Base-by-base conservation (phyloP, 2,113 vertebrate genomes). In the Ceratotherium simum region DNA sequence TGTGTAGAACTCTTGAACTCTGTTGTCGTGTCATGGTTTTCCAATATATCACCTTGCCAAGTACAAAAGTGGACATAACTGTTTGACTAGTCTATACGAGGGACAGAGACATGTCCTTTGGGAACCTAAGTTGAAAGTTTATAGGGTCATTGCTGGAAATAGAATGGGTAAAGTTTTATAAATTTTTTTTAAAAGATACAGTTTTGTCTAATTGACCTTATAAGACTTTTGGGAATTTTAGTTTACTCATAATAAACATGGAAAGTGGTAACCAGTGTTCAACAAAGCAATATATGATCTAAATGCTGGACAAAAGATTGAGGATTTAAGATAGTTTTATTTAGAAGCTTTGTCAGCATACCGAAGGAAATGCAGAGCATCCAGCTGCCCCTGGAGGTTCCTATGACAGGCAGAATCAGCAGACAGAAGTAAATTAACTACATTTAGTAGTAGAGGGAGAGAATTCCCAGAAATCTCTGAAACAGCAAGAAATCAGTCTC, bases 391-490 rank as follows among this genome's bases (percentile, higher is more conserved):
- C 69, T 58, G 23, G 54, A 86, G n/a, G n/a, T n/a, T 65, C 58
- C 82, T 33, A 0, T 70, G 80, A 79, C 25, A 90, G 42, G 17
- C 58, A 64, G 65, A 23, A n/a, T 90, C 73, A 87, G 27, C 46
- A 87, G 64, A 75, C n/a, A 85, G 58, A 94, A 90, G 94, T 84
- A 69, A 90, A 82, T 82, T 48, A 96, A 73, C n/a, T 17, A 8
- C 23, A 54, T 64, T 89, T 62, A 79, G 56, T 62, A 67, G 23
- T 11, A 46, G 84, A 73, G 56, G 17, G 33, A 81, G 80, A 90
- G 58, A 94, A 90, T 92, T 90, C 64, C 58, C 65, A n/a, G 29
- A 86, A 92, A 92, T 23, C 33, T 95, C 65, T 91, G 95, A 91
- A 96, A 65, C 58, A 92, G 80, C 46, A 80, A 85, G n/a, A 96